Evolutionary conservation across 2,797 vertebrate genomes (phyloP).

Genomic region (Pampus argenteus): DNA sequence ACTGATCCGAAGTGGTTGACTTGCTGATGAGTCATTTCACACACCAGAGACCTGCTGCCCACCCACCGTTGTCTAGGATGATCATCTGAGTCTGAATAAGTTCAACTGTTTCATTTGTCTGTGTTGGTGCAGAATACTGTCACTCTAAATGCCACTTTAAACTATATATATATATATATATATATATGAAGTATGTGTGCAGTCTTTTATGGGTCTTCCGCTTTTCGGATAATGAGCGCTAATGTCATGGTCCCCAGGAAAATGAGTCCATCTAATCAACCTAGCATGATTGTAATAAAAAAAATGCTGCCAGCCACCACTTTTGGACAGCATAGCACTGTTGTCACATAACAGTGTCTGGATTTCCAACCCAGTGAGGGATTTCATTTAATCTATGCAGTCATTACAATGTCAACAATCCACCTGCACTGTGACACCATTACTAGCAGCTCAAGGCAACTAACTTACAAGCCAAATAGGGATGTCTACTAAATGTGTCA

Average conservation of each 20-base stretch:
- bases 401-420: background rate
- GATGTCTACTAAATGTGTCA: background rate
- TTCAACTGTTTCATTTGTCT: conserved; percentile 3
- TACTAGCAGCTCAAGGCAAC: background rate
- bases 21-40: conserved; percentile 31
- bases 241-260: background rate
- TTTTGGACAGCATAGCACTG: background rate
- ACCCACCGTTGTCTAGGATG: conserved; percentile 1
- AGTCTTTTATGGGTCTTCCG: background rate
- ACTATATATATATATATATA: too few species aligned
- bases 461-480: background rate
- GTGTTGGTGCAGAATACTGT: too few species aligned
- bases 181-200: background rate
- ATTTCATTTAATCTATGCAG: background rate
- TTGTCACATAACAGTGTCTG: too few species aligned
- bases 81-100: conserved; percentile 2
- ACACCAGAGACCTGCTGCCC: conserved; percentile 2
- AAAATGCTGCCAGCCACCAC: background rate
- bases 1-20: conserved; percentile 11
- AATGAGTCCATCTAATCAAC: conserved; percentile 1
- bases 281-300: background rate
- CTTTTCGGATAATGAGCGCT: background rate
- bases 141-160: too few species aligned
- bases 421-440: background rate
- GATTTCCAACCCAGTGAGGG: background rate